These are phyloP conservation scores for Lamellibrachia satsuma DNA, from an alignment of 2,888 invertebrate species.

Conservation along the genomic window DNA sequence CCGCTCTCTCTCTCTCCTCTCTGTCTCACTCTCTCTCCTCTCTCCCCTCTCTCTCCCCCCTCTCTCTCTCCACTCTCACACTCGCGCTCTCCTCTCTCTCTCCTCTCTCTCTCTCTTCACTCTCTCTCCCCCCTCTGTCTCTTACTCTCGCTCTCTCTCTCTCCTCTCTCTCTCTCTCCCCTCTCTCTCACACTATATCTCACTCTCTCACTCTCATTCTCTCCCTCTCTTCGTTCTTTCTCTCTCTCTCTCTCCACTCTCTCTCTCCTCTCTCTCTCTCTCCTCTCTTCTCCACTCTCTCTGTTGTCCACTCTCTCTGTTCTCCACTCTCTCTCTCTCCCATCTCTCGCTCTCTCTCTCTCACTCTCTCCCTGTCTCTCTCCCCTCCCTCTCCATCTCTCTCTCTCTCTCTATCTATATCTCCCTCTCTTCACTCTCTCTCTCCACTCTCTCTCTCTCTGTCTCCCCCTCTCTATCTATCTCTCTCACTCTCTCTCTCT, in stretches of 20 bases:
- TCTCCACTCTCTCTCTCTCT: neutral
- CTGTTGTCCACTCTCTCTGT: neutral
- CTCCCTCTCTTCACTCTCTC: neutral
- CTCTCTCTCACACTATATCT: neutral
- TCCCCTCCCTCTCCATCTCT: neutral
- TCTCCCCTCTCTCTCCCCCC: neutral
- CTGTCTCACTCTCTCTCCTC: neutral
- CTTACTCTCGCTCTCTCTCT: neutral
- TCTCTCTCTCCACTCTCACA: no score
- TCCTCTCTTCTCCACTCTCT: neutral
- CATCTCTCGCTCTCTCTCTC: neutral
- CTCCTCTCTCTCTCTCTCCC: no score
- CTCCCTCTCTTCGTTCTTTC: neutral
- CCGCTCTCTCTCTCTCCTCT: slow-evolving; percentile 19
- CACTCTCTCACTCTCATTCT: neutral
- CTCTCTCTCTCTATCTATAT: no score
- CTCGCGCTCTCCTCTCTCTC: slow-evolving; percentile 6
- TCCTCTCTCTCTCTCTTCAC: neutral
- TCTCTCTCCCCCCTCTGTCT: neutral
- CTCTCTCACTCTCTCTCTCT: no score
- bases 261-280: neutral
- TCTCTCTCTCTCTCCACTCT: neutral
- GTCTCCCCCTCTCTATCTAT: neutral
- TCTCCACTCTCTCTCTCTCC: neutral
- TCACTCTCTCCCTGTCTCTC: neutral